phyloP scores from a whole-genome alignment of 2,888 invertebrate genomes.

The Orchesella flavescens region DNA sequence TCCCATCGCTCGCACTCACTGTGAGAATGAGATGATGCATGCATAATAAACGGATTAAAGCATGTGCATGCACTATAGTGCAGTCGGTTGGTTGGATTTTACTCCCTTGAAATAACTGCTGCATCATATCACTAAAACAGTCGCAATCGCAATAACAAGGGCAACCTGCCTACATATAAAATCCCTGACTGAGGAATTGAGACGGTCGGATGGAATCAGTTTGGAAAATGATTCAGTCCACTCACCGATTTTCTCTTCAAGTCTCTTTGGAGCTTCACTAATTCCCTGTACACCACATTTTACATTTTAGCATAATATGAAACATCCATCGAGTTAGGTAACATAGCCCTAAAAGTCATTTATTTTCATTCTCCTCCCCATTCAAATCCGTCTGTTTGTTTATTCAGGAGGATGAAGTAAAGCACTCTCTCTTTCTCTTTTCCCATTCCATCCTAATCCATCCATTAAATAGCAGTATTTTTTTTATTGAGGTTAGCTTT shows the following conservation, averaged over 20 bases:
- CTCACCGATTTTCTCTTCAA: background rate
- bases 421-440: background rate
- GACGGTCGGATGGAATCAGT: background rate
- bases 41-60: no score
- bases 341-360: background rate
- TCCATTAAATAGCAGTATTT: background rate
- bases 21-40: no score
- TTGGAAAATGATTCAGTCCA: background rate
- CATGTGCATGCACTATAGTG: no score
- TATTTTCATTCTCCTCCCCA: background rate
- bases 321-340: background rate
- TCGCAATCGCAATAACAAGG: background rate
- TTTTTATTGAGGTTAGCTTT: background rate
- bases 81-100: no score
- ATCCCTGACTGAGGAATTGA: background rate
- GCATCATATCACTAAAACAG: background rate
- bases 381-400: background rate
- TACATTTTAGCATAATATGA: background rate
- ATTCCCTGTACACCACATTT: conserved; percentile 8
- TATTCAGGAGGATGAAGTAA: background rate
- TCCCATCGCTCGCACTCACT: no score
- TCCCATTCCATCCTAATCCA: background rate
- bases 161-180: background rate
- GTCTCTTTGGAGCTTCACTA: conserved; percentile 20
- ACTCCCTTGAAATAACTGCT: background rate